Evolutionary conservation across 1,140 invertebrate genomes (phyloP).

Genomic region (Platorchestia sp.): DNA sequence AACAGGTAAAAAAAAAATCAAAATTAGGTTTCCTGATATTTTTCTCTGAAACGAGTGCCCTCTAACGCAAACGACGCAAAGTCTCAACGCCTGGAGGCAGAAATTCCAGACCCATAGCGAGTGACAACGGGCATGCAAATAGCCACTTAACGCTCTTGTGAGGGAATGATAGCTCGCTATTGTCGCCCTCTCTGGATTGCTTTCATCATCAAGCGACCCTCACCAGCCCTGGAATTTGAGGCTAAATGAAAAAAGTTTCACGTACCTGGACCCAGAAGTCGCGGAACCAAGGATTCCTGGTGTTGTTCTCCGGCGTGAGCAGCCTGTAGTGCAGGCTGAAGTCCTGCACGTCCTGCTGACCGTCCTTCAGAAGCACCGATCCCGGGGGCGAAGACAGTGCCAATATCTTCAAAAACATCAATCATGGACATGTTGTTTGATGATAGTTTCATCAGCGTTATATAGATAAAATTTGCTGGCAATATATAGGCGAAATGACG

Average conservation of each 20-base stretch:
- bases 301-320: constrained; percentile 68
- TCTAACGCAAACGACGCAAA: neutral
- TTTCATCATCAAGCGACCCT: too few relatives aligned
- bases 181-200: too few relatives aligned
- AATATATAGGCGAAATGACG: too few relatives aligned
- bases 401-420: constrained; percentile 17
- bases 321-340: constrained; percentile 69
- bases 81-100: neutral
- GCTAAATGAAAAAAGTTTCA: too few relatives aligned
- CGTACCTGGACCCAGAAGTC: constrained; percentile 71
- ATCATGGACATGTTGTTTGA: too few relatives aligned
- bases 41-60: neutral
- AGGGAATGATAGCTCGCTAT: neutral
- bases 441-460: too few relatives aligned
- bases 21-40: neutral
- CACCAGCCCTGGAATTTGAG: too few relatives aligned
- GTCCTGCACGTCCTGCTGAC: constrained; percentile 68
- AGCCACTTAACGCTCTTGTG: neutral
- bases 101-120: neutral
- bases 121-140: too few relatives aligned
- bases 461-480: too few relatives aligned
- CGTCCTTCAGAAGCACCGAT: constrained; percentile 63
- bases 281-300: constrained; percentile 72
- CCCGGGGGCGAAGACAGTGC: constrained; percentile 38
- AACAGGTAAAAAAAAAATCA: too few relatives aligned